Conservation (phyloP, 2,797 vertebrate species). For the Chelon auratus region DNA sequence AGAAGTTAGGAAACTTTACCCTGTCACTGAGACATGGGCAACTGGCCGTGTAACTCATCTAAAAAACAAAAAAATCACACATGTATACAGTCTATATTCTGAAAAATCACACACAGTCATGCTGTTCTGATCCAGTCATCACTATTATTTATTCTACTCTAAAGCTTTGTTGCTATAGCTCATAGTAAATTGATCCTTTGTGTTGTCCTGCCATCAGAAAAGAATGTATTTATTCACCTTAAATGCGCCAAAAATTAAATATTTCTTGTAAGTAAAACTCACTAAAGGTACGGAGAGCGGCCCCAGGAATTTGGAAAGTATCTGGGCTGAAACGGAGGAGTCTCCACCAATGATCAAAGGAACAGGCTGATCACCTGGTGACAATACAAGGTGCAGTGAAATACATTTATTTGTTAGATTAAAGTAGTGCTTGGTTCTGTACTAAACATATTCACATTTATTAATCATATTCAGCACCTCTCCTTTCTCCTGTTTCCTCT, state of each 20-base stretch:
- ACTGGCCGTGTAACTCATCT: constrained; percentile 83
- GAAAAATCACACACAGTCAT: not conserved
- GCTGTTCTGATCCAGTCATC: not conserved
- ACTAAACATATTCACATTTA: not conserved
- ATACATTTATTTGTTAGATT: not conserved
- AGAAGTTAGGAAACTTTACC: constrained; percentile 67
- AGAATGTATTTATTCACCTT: not conserved
- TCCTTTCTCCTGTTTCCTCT: constrained; percentile 4
- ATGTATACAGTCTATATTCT: not conserved
- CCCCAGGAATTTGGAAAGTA: constrained; percentile 72
- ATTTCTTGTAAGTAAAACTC: constrained; percentile 40
- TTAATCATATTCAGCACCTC: constrained; percentile 31
- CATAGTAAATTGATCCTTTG: not conserved
- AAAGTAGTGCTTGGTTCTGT: not conserved
- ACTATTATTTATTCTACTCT: not conserved
- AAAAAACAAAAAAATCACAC: constrained; percentile 20
- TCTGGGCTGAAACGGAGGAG: constrained; percentile 74
- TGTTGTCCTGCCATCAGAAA: not conserved
- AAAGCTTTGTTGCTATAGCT: not conserved
- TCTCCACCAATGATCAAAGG: constrained; percentile 82
- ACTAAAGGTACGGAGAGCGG: constrained; percentile 81
- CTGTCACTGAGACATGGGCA: constrained; percentile 77
- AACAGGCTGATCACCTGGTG: constrained; percentile 57
- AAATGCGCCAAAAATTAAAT: too few relatives aligned
- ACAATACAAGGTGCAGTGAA: not conserved